These are phyloP conservation scores for Mormyrus iriodes DNA, from an alignment of 2,113 vertebrate genomes.

Conservation along the genomic window DNA sequence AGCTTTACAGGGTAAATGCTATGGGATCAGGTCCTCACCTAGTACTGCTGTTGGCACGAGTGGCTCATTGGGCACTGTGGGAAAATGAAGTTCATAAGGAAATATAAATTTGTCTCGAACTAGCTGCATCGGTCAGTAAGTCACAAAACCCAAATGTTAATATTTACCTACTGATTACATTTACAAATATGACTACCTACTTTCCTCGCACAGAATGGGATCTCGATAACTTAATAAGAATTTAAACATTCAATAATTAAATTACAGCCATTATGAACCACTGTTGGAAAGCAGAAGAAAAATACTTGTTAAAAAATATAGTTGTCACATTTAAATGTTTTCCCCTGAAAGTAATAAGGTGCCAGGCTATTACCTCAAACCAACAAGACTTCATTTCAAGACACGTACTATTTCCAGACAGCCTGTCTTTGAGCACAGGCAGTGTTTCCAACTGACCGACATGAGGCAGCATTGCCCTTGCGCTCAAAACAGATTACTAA, in stretches of 20 bases:
- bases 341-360: not conserved
- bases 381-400: not conserved
- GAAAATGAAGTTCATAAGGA: constrained; percentile 79
- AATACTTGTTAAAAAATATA: not conserved
- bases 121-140: not conserved
- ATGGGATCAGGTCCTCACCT: constrained; percentile 83
- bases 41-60: constrained; percentile 98
- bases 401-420: not conserved
- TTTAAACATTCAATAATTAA: not conserved
- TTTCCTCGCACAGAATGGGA: not conserved
- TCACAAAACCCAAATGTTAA: not conserved
- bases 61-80: constrained; percentile 95
- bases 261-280: not conserved
- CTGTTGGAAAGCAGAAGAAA: not conserved
- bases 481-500: constrained; percentile 16
- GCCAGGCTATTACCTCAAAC: not conserved
- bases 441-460: not conserved
- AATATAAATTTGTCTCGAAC: constrained; percentile 26
- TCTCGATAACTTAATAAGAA: not conserved
- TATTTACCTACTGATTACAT: not conserved
- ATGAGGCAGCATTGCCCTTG: not conserved
- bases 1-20: constrained; percentile 54
- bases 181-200: not conserved
- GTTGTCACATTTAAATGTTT: not conserved
- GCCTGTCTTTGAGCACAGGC: constrained; percentile 6